Conservation (phyloP, 2,797 vertebrate species). For the Moxostoma hubbsi region DNA sequence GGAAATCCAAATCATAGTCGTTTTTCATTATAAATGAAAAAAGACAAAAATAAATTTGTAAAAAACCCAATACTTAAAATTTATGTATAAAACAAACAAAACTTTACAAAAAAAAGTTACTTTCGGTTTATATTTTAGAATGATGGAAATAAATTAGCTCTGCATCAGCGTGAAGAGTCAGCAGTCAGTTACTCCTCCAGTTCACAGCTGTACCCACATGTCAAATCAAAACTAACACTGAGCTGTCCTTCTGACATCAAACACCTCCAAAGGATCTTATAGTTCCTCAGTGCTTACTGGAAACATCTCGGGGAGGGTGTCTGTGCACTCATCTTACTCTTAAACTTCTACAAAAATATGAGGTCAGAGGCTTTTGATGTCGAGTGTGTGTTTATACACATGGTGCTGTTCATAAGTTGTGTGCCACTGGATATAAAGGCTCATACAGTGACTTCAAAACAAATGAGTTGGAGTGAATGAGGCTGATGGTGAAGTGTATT, state of each 20-base stretch:
- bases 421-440: too few species aligned
- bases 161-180: not conserved
- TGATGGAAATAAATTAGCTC: not conserved
- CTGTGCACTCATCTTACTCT: not conserved
- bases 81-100: not conserved
- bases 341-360: not conserved
- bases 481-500: not conserved
- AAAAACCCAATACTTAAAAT: not conserved
- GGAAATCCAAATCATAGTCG: not conserved
- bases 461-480: not conserved
- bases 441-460: not conserved
- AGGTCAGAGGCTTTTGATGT: too few species aligned
- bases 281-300: conserved; percentile 14
- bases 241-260: conserved; percentile 13
- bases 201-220: conserved; percentile 3
- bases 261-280: not conserved
- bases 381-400: too few species aligned
- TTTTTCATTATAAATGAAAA: conserved; percentile 6
- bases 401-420: too few species aligned
- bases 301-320: not conserved
- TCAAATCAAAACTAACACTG: conserved; percentile 49
- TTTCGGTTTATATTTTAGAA: not conserved
- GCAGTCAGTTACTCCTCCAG: not conserved
- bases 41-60: not conserved
- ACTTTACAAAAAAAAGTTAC: not conserved